Evolutionary conservation across 2,797 vertebrate genomes (phyloP), one percentile per base, ranked within the genome.

Genomic region (Oreonectes daqikongensis): DNA sequence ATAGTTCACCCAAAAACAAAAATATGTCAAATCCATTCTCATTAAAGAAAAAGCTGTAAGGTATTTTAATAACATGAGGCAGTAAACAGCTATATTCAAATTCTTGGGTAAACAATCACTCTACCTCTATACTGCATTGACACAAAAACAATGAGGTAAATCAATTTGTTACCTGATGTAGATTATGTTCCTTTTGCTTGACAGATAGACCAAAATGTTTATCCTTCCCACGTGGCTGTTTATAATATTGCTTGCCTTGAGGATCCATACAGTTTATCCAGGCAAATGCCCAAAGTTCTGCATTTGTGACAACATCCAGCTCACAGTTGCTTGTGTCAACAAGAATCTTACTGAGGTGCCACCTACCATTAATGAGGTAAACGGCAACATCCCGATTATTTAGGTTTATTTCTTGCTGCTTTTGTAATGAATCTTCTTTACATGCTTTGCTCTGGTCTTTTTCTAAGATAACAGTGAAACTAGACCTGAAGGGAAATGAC

Each of bases 331-430:
- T 81, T 98, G 96, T 79, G 84, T 89, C 82, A 92, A 92, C 24
- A 93, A 93, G 87, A 97, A 95, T 87, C 86, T 98, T 72, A 95
- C 87, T 0, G 84, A 93, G 46, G 80, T 97, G 78, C 96, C 96
- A 4, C 20, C 84, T 0, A 53, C 87, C 38, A 84, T 97, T 2
- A 94, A 96, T 0, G 93, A 98, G 96, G 96, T 98, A 77, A 61
- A 26, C 40, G n/a, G n/a, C 9, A 46, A 14, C 20, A 52, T 15
- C 12, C 1, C n/a, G 15, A 52, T n/a, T 15, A 24, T 46, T 50
- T 10, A 17, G 14, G 4, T 52, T 5, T 46, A 18, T 7, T 22
- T 48, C 38, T 48, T 48, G 9, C 8, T 12, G 4, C 5, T 9
- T 69, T 20, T 55, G 18, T 9, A 5, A 10, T 57, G 22, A 2